Evolutionary conservation across 2,113 vertebrate genomes (phyloP).

Genomic region (Delphinus delphis): DNA sequence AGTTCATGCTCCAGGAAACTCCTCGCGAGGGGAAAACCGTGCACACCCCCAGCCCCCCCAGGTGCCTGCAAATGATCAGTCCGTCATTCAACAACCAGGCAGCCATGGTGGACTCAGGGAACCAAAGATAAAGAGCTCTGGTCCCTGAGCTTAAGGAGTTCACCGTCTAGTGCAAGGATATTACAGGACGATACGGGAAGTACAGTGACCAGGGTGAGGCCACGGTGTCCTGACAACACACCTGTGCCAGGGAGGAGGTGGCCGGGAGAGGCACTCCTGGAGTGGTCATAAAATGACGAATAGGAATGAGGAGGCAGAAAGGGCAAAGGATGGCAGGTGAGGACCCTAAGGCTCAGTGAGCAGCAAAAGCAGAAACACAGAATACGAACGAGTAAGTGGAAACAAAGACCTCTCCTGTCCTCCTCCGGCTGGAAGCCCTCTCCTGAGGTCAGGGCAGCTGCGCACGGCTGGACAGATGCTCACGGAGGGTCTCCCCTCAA

Average conservation of each 20-base stretch:
- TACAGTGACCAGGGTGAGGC: fast-evolving
- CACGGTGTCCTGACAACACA: fast-evolving
- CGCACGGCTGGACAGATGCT: neutral
- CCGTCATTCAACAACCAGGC: neutral
- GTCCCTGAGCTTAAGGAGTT: neutral
- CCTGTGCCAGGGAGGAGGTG: neutral
- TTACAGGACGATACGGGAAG: fast-evolving
- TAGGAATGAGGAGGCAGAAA: neutral
- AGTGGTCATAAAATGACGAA: neutral
- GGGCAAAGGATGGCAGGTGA: fast-evolving
- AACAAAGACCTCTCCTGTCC: neutral
- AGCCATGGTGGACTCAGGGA: neutral
- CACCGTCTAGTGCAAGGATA: neutral
- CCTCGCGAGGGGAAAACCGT: neutral
- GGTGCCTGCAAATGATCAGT: neutral
- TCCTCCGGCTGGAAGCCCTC: neutral
- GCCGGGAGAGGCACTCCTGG: neutral
- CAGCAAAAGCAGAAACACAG: neutral
- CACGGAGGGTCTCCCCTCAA: neutral
- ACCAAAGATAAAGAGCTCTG: neutral
- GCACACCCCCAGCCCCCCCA: neutral
- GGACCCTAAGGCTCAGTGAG: neutral
- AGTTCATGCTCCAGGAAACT: neutral
- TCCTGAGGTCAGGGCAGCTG: neutral
- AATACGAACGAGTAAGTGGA: neutral